Conservation (phyloP, 2,888 invertebrate genomes). For the Amiota minor region DNA sequence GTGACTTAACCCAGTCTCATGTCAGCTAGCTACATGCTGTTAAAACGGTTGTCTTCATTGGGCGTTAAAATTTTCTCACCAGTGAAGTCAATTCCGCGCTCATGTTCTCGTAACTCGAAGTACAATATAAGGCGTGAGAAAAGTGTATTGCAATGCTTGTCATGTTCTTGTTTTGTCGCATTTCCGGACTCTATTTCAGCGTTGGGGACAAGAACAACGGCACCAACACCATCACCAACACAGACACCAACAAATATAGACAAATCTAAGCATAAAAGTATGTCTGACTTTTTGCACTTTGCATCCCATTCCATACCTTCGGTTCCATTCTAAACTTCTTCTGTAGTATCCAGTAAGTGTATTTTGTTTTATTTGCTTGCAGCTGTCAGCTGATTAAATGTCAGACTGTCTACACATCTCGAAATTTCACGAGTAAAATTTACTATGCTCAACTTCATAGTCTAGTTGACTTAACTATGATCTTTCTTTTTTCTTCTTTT, state of each 20-base stretch:
- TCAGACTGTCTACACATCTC: neutral
- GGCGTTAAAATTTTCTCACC: conserved; percentile 31
- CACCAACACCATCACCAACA: conserved; percentile 28
- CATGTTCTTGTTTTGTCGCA: neutral
- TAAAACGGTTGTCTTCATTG: too few relatives aligned
- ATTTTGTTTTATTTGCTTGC: conserved; percentile 14
- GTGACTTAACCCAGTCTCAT: neutral
- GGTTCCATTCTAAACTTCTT: conserved; percentile 14
- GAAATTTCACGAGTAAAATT: too few relatives aligned
- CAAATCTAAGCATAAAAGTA: too few relatives aligned
- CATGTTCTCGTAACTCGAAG: too few relatives aligned
- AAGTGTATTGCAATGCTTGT: conserved; percentile 16
- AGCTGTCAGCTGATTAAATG: conserved; percentile 10
- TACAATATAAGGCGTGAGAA: too few relatives aligned
- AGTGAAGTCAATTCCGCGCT: too few relatives aligned
- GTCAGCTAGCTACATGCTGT: neutral
- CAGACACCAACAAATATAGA: conserved; percentile 17
- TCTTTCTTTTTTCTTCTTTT: neutral
- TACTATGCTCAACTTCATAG: too few relatives aligned
- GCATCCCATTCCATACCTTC: neutral
- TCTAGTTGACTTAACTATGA: too few relatives aligned
- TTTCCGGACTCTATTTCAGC: conserved; percentile 10
- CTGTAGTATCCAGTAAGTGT: neutral
- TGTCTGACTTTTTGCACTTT: conserved; percentile 11
- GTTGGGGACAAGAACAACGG: neutral